Evolutionary conservation across 2,113 vertebrate genomes (phyloP).

Genomic region (Eolophus roseicapilla): DNA sequence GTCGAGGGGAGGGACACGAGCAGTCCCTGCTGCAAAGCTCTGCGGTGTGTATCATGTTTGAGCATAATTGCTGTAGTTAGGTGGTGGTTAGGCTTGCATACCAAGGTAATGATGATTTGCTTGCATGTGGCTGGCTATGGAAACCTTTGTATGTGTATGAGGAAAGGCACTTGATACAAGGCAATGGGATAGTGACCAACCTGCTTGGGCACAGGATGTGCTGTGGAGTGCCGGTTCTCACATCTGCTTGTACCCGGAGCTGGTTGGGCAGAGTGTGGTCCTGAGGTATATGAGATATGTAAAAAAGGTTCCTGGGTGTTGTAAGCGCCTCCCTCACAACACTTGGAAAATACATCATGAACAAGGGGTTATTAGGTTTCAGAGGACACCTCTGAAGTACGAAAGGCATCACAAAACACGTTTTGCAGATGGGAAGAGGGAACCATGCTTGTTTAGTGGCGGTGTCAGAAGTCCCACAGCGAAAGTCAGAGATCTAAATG

Average conservation of each 20-base stretch:
- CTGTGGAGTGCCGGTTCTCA: not conserved
- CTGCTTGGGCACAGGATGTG: fast-evolving
- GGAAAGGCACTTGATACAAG: not conserved
- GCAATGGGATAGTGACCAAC: not conserved
- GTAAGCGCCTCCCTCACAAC: not conserved
- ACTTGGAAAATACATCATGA: not conserved
- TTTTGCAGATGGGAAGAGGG: not conserved
- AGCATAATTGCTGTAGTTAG: fast-evolving
- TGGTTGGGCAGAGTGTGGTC: fast-evolving
- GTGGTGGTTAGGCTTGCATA: not conserved
- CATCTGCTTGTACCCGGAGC: not conserved
- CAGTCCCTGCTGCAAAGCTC: not conserved
- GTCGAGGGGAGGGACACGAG: fast-evolving
- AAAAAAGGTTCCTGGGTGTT: not conserved
- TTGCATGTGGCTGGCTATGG: not conserved
- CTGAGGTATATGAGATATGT: not conserved
- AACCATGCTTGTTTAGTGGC: not conserved
- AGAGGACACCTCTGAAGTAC: not conserved
- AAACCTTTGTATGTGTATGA: fast-evolving
- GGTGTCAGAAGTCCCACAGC: not conserved
- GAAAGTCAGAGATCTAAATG: not conserved
- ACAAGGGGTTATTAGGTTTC: not conserved
- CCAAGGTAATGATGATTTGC: not conserved
- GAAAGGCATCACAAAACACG: not conserved
- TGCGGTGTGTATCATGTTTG: not conserved